Conservation (phyloP, 2,797 vertebrate genomes). For the Gouania willdenowi region DNA sequence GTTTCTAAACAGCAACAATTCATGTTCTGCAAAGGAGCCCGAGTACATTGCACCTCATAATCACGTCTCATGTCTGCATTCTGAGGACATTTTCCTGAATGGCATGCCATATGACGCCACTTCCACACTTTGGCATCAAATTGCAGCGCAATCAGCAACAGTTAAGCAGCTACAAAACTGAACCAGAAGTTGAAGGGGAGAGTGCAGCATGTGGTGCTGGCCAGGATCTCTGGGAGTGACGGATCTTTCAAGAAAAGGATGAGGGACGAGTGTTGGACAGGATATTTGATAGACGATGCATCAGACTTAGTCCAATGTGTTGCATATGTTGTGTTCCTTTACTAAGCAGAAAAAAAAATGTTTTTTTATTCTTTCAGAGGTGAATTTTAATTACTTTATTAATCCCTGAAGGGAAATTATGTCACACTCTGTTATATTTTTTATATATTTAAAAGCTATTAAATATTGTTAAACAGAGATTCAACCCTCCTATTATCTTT, state of each 20-base stretch:
- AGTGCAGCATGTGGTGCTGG: conserved; percentile 59
- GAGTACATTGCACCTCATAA: conserved; percentile 52
- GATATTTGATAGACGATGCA: too few species aligned
- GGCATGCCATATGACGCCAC: conserved; percentile 62
- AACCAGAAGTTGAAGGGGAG: conserved; percentile 55
- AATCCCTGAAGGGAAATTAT: too few species aligned
- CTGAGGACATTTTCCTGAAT: conserved; percentile 47
- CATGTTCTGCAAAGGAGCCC: conserved; percentile 9
- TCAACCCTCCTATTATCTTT: too few species aligned
- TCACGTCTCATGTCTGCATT: conserved; percentile 35
- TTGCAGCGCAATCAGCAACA: conserved; percentile 59
- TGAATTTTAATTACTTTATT: too few species aligned
- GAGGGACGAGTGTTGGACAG: not conserved
- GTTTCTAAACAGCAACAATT: conserved; percentile 28
- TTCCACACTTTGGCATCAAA: conserved; percentile 60
- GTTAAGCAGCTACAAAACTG: conserved; percentile 62
- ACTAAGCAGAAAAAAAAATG: too few species aligned
- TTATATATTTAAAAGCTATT: too few species aligned
- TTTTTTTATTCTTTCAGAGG: too few species aligned
- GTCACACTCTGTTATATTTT: too few species aligned
- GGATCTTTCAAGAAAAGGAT: conserved; percentile 1
- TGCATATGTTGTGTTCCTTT: too few species aligned
- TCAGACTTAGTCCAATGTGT: too few species aligned
- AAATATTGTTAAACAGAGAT: too few species aligned
- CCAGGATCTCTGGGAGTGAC: conserved; percentile 20